Base-by-base conservation (phyloP, 2,888 invertebrate genomes). In the Hoplodrina ambigua region DNA sequence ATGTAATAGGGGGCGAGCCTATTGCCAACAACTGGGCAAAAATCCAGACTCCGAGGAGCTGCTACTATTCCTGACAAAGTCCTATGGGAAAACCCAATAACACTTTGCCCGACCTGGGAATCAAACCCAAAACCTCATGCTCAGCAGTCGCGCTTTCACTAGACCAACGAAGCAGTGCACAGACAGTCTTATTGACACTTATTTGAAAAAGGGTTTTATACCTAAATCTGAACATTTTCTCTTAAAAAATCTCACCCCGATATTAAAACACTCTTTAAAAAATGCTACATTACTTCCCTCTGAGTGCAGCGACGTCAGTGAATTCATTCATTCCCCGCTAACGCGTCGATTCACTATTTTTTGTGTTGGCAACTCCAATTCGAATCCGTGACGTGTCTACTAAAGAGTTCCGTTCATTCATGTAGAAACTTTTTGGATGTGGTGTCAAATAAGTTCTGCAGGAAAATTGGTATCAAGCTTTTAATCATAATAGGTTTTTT, bases 301-400 rank as follows among this genome's bases (percentile, higher is more conserved):
- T 33, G 46, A 62, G 60, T 44, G 46, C 56, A 53, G 59, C 76
- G 69, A 75, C 60, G 61, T 67, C 69, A 57, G 52, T 69, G 60
- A 63, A 65, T 76, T 67, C 75, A 78, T 81, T 81, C 71, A 75
- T 60, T 52, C 60, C 41, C 53, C 37, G 58, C 63, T 53, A 72
- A 75, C 67, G 71, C 72, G 70, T 73, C 72, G 65, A 77, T 74
- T 83, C 75, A 75, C 62, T 62, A 65, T 81, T 85, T 78, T 84
- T 81, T 73, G 44, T 62, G 69, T 73, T 81, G 72, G 74, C 75
- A 75, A 84, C 82, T 79, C 69, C 76, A 83, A 83, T 83, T 83
- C 69, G 52, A 81, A 81, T 57, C 68, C 70, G 78, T 69, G 81
- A 83, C 78, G 61, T 53, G 64, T 83, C 66, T 72, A 78, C 69